Evolutionary conservation across 2,797 vertebrate species (phyloP).

Genomic region (Lepus townsendii): DNA sequence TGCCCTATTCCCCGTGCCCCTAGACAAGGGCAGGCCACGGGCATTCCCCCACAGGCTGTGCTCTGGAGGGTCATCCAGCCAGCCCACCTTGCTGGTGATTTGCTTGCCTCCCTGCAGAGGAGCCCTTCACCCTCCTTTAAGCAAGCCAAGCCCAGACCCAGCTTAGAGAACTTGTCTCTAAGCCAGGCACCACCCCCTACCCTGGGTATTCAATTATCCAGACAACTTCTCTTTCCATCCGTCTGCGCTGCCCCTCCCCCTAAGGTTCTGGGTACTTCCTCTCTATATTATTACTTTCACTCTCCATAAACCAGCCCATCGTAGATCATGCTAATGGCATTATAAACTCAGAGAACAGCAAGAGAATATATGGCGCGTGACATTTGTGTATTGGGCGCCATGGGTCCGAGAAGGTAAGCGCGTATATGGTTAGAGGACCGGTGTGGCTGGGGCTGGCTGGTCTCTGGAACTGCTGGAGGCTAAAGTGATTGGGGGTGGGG

Average conservation of each 20-base stretch:
- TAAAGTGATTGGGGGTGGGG: slow-evolving; percentile 76
- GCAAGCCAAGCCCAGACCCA: slow-evolving; percentile 63
- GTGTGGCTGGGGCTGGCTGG: slow-evolving; percentile 51
- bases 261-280: slow-evolving; percentile 86
- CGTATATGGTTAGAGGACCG: slow-evolving; percentile 85
- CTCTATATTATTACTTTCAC: slow-evolving; percentile 88
- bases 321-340: slow-evolving; percentile 91
- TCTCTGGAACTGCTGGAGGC: slow-evolving; percentile 84
- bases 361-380: slow-evolving; percentile 90
- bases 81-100: accelerated
- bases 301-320: slow-evolving; percentile 88
- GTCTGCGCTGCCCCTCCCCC: slow-evolving; percentile 85
- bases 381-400: slow-evolving; percentile 86
- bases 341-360: slow-evolving; percentile 90
- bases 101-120: neutral
- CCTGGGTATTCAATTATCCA: slow-evolving; percentile 84
- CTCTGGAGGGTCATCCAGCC: neutral
- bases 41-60: neutral
- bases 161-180: neutral
- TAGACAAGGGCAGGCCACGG: neutral
- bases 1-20: neutral
- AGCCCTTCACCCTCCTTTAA: slow-evolving; percentile 13
- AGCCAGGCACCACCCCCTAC: neutral
- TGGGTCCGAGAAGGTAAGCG: slow-evolving; percentile 84
- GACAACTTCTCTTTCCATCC: too few relatives aligned